Conservation (phyloP, 2,797 vertebrate genomes). For the Tenualosa thibaudeaui region DNA sequence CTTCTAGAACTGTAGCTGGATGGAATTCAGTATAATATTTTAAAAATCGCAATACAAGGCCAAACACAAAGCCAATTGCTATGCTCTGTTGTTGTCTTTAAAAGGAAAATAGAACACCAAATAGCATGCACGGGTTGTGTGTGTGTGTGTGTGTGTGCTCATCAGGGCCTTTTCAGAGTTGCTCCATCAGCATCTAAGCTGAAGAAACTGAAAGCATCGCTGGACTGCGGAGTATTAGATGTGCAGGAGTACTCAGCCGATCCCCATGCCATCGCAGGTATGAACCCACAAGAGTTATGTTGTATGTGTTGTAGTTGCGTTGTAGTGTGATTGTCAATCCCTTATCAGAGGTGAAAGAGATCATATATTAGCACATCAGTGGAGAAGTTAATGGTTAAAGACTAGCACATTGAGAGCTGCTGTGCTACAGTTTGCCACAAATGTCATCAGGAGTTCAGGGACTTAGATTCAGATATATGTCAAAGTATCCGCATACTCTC, state of each 20-base stretch:
- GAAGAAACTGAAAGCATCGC: slow-evolving; percentile 96
- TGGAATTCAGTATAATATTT: too few species aligned
- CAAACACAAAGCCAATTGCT: neutral
- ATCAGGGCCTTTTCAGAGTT: slow-evolving; percentile 93
- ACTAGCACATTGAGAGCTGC: neutral
- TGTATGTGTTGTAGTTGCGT: too few species aligned
- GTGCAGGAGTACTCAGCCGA: slow-evolving; percentile 96
- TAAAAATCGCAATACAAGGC: too few species aligned
- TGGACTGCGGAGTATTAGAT: slow-evolving; percentile 96
- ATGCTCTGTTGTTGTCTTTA: neutral
- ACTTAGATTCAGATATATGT: neutral
- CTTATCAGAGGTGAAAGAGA: neutral
- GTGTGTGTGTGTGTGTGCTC: neutral
- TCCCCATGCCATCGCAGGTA: slow-evolving; percentile 96
- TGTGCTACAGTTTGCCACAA: neutral
- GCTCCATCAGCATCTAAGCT: slow-evolving; percentile 96
- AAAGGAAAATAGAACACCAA: too few species aligned
- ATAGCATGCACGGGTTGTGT: neutral
- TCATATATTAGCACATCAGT: too few species aligned
- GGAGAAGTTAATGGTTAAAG: neutral
- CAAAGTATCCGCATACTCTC: neutral
- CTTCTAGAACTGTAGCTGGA: slow-evolving; percentile 53
- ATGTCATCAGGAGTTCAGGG: neutral
- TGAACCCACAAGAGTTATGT: too few species aligned
- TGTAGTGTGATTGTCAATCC: neutral